These are phyloP conservation scores for Tridacna gigas DNA, from an alignment of 2,888 invertebrate species.

Conservation along the genomic window DNA sequence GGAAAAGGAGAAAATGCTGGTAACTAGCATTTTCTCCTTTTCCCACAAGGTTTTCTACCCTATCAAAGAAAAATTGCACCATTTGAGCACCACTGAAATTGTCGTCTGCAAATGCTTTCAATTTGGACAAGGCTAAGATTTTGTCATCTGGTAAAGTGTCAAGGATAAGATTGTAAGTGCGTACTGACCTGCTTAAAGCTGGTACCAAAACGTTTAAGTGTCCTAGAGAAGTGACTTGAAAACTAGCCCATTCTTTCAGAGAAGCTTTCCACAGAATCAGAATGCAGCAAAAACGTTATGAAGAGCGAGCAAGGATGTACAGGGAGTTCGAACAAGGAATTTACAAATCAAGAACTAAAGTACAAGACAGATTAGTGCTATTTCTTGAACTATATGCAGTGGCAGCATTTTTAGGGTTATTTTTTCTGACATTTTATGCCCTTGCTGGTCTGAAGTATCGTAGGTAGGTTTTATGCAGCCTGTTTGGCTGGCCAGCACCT, in stretches of 20 bases:
- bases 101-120: no score
- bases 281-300: not conserved
- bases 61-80: no score
- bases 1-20: no score
- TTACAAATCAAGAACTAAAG: not conserved
- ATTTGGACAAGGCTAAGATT: no score
- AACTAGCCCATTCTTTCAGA: slow-evolving; percentile 7
- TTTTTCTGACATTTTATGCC: slow-evolving; percentile 6
- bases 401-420: not conserved
- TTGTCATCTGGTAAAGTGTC: no score
- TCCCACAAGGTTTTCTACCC: no score
- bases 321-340: slow-evolving; percentile 2
- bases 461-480: not conserved
- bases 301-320: not conserved
- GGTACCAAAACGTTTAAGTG: no score
- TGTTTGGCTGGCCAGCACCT: slow-evolving; percentile 12
- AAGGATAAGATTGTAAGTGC: no score
- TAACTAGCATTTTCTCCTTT: no score
- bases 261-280: slow-evolving; percentile 4
- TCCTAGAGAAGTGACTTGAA: no score
- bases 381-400: not conserved
- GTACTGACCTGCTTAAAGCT: no score
- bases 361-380: not conserved
- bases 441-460: not conserved
- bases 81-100: no score